Evolutionary conservation across 2,113 vertebrate species (phyloP).

Genomic region (Colius striatus): DNA sequence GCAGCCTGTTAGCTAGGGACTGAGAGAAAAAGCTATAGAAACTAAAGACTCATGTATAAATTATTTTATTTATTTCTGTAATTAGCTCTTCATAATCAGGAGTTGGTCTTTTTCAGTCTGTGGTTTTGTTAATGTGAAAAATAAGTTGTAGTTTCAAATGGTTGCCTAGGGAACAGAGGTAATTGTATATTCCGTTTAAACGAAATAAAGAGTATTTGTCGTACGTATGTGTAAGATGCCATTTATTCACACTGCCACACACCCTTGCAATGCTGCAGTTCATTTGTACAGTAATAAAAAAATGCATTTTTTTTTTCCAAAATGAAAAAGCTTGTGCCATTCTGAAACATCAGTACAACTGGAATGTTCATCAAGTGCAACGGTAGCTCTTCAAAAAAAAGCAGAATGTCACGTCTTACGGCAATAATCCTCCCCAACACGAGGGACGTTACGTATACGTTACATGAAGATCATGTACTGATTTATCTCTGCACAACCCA

Average conservation of each 20-base stretch:
- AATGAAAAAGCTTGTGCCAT: conserved; percentile 77
- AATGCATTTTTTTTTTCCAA: conserved; percentile 65
- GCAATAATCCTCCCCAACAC: conserved; percentile 72
- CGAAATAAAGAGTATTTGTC: conserved; percentile 83
- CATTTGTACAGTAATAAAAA: conserved; percentile 76
- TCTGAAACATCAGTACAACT: conserved; percentile 66
- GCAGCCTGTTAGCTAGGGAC: conserved; percentile 43
- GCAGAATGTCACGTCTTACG: conserved; percentile 67
- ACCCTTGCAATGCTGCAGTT: conserved; percentile 71
- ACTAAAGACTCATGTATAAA: conserved; percentile 76
- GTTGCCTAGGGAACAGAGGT: conserved; percentile 81
- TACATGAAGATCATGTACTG: conserved; percentile 75
- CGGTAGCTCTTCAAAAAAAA: conserved; percentile 74
- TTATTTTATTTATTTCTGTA: conserved; percentile 88
- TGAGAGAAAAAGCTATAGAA: conserved; percentile 55
- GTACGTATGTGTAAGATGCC: conserved; percentile 76
- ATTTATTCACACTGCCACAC: conserved; percentile 74
- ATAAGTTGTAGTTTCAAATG: conserved; percentile 78
- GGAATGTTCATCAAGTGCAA: conserved; percentile 79
- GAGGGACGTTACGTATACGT: conserved; percentile 71
- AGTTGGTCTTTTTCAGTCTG: conserved; percentile 80
- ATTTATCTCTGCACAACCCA: conserved; percentile 40
- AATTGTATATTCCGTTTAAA: conserved; percentile 82
- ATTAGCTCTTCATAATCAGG: conserved; percentile 82
- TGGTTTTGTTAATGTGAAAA: conserved; percentile 81